phyloP scores from a whole-genome alignment of 2,888 invertebrate species.

The Steinernema scapterisci region DNA sequence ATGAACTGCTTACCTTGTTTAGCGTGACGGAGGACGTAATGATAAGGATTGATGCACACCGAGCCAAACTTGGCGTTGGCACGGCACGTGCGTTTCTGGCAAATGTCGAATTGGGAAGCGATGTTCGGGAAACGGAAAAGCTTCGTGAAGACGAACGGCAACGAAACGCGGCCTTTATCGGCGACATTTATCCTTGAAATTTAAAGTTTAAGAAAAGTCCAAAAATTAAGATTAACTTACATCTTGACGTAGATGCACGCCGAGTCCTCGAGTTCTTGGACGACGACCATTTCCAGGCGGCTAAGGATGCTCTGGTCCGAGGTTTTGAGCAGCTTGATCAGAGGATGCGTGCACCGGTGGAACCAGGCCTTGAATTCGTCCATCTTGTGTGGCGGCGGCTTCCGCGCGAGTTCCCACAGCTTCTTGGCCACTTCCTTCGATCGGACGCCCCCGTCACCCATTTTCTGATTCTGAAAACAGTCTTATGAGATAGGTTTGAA shows the following conservation, averaged over 20 bases:
- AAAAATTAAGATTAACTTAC: background rate
- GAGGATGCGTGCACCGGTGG: background rate
- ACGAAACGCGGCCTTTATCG: background rate
- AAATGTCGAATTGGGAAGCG: slow-evolving; percentile 2
- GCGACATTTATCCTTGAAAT: background rate
- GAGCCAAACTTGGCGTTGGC: background rate
- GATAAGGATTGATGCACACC: slow-evolving; percentile 50
- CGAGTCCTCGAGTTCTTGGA: background rate
- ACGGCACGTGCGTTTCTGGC: background rate
- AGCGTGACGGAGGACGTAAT: slow-evolving; percentile 37
- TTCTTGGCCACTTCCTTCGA: background rate
- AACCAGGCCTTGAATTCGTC: background rate
- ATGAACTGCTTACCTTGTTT: slow-evolving; percentile 14
- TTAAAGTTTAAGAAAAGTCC: background rate
- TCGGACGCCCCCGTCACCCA: background rate
- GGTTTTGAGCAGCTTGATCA: background rate
- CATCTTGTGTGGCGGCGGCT: background rate
- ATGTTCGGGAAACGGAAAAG: slow-evolving; percentile 5
- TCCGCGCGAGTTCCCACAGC: slow-evolving; percentile 11
- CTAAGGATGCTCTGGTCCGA: background rate
- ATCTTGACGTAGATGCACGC: slow-evolving; percentile 5
- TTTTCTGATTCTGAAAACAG: background rate
- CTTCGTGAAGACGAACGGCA: slow-evolving; percentile 19
- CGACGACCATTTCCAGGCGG: background rate
- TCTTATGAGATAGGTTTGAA: too few relatives aligned